These are phyloP conservation scores for Buteo buteo DNA, from an alignment of 2,113 vertebrate species.

Conservation along the genomic window DNA sequence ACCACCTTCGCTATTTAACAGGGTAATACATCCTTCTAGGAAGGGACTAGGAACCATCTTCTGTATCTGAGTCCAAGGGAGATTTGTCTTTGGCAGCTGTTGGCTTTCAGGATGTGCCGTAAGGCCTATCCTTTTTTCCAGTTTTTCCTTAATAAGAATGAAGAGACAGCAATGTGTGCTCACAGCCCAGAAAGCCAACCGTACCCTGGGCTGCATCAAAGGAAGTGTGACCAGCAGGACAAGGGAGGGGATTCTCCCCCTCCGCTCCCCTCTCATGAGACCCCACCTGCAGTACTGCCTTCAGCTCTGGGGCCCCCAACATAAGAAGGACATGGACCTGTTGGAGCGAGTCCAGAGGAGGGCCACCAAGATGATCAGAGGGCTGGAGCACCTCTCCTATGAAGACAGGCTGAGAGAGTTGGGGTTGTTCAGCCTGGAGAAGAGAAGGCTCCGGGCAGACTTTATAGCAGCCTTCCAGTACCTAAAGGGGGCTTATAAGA, in stretches of 20 bases:
- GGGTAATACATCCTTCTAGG: not conserved
- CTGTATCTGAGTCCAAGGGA: not conserved
- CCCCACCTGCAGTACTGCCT: not conserved
- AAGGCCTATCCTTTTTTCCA: not conserved
- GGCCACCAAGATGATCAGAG: not conserved
- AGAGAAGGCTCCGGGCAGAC: not conserved
- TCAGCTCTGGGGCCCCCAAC: not conserved
- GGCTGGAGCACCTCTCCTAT: not conserved
- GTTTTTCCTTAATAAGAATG: not conserved
- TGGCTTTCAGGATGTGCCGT: not conserved
- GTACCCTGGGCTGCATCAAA: not conserved
- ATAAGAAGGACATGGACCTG: not conserved
- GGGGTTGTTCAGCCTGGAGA: not conserved
- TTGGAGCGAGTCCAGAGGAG: not conserved
- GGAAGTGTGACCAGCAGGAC: not conserved
- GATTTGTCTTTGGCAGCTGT: not conserved
- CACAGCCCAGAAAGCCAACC: not conserved
- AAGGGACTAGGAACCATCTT: not conserved
- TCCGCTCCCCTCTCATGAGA: not conserved
- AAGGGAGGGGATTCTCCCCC: not conserved
- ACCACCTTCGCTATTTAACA: not conserved
- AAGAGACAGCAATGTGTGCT: not conserved
- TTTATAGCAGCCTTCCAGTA: not conserved
- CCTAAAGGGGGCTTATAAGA: not conserved
- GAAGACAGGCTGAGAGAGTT: not conserved